Conservation (phyloP, 1,140 invertebrate species). For the Ruditapes philippinarum region DNA sequence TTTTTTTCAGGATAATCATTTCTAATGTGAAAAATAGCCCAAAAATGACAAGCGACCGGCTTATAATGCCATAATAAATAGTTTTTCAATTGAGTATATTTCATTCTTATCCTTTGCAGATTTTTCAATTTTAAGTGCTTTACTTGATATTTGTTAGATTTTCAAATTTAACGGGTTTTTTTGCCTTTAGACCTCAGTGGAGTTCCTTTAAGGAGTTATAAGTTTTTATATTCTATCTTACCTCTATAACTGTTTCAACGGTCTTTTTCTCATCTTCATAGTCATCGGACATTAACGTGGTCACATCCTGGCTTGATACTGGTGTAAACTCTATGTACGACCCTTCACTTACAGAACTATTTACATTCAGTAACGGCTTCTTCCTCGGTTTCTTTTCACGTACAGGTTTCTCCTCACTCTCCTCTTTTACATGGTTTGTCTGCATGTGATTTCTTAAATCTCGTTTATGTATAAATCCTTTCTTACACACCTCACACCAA, state of each 20-base stretch:
- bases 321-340: neutral
- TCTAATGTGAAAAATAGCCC: no score
- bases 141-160: no score
- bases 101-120: no score
- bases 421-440: slow-evolving; percentile 20
- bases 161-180: no score
- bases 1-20: no score
- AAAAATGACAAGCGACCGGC: no score
- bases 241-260: slow-evolving; percentile 19
- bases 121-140: no score
- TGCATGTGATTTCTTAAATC: slow-evolving; percentile 46
- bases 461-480: slow-evolving; percentile 50
- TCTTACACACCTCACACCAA: slow-evolving; percentile 52
- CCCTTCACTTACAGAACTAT: neutral
- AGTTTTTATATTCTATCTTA: neutral
- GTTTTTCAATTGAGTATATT: no score
- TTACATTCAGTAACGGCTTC: neutral
- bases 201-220: no score
- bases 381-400: neutral
- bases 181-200: no score
- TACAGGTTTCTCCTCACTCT: neutral
- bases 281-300: neutral
- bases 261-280: neutral
- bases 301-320: neutral
- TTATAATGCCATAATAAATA: no score